Conservation (phyloP, 2,888 invertebrate genomes). For the Tiliacea aurago region DNA sequence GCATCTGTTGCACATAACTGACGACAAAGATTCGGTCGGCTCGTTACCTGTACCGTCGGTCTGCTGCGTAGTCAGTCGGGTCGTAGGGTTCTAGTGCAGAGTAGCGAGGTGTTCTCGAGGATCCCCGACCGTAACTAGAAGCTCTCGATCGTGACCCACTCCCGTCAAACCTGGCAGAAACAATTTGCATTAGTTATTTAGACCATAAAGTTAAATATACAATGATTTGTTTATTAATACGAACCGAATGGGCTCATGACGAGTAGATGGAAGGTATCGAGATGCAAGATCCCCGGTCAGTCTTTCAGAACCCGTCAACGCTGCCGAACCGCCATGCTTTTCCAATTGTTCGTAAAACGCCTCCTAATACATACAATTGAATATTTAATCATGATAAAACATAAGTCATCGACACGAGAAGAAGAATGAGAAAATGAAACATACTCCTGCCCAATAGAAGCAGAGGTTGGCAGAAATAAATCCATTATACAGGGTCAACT, state of each 20-base stretch:
- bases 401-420: neutral
- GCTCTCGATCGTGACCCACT: conserved; percentile 88
- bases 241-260: conserved; percentile 83
- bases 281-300: conserved; percentile 79
- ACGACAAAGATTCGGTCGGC: neutral
- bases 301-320: conserved; percentile 89
- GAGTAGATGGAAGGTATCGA: conserved; percentile 80
- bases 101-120: conserved; percentile 85
- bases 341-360: conserved; percentile 98
- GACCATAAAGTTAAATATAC: neutral
- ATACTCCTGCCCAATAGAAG: neutral
- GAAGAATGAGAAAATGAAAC: neutral
- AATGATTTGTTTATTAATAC: conserved; percentile 37
- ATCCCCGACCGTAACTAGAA: conserved; percentile 84
- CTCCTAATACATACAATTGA: conserved; percentile 91
- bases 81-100: conserved; percentile 86
- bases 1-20: neutral
- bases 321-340: conserved; percentile 92
- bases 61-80: conserved; percentile 86
- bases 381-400: conserved; percentile 7
- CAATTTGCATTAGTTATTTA: neutral
- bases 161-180: conserved; percentile 78
- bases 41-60: conserved; percentile 86
- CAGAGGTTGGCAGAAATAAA: neutral
- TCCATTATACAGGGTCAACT: too few species aligned